Evolutionary conservation across 2,888 invertebrate genomes (phyloP).

Genomic region (Abscondita cerata): DNA sequence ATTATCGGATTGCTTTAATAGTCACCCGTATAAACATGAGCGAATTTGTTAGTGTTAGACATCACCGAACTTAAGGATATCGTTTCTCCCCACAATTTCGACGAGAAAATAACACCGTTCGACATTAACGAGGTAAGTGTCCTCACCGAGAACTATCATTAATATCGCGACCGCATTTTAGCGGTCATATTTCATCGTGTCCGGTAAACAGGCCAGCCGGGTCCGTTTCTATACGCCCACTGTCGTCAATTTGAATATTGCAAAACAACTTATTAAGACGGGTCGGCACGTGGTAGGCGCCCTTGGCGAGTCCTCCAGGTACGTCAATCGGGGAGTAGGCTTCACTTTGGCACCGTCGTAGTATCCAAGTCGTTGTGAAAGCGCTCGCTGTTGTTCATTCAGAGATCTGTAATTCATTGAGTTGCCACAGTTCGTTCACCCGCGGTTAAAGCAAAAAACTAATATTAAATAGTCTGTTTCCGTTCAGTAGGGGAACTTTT

Average conservation of each 20-base stretch:
- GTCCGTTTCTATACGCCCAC: slow-evolving; percentile 26
- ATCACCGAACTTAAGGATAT: slow-evolving; percentile 26
- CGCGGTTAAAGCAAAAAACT: slow-evolving; percentile 49
- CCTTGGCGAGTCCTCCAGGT: slow-evolving; percentile 42
- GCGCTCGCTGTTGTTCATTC: slow-evolving; percentile 42
- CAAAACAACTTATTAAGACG: slow-evolving; percentile 25
- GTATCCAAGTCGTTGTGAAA: slow-evolving; percentile 52
- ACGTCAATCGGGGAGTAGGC: slow-evolving; percentile 31
- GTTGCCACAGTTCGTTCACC: slow-evolving; percentile 50
- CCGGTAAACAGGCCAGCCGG: slow-evolving; percentile 25
- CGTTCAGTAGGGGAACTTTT: slow-evolving; percentile 50
- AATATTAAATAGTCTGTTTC: slow-evolving; percentile 52
- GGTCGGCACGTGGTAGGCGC: slow-evolving; percentile 36
- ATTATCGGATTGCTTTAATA: slow-evolving; percentile 17
- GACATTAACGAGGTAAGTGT: slow-evolving; percentile 49
- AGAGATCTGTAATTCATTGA: slow-evolving; percentile 46
- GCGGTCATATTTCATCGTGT: slow-evolving; percentile 23
- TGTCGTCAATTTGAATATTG: slow-evolving; percentile 19
- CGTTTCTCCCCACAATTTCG: slow-evolving; percentile 5
- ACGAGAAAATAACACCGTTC: slow-evolving; percentile 22
- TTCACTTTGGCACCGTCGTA: slow-evolving; percentile 49
- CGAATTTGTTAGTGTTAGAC: slow-evolving; percentile 18
- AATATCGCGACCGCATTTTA: slow-evolving; percentile 21
- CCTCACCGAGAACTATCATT: slow-evolving; percentile 38
- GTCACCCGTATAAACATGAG: slow-evolving; percentile 19